Percentiles rank a stretch among this genome's conserved stretches.
Conservation (phyloP, 2,113 vertebrate species). For the Neoarius graeffei region DNA sequence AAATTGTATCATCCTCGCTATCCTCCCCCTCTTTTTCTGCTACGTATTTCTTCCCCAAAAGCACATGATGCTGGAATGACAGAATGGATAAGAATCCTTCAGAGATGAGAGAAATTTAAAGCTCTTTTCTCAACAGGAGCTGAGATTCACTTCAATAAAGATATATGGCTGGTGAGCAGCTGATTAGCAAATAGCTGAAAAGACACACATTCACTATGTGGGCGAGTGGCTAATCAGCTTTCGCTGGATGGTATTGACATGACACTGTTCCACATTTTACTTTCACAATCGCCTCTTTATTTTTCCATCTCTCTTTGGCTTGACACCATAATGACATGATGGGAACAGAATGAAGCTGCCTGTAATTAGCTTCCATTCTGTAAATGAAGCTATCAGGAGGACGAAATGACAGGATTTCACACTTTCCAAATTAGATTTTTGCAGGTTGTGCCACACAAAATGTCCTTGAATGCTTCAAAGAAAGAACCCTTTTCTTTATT, state of each 20-base stretch:
- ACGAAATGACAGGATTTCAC: constrained; percentile 25
- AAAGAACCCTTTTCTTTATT: not conserved
- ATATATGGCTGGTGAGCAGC: constrained; percentile 19
- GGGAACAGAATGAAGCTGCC: constrained; percentile 10
- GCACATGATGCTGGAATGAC: constrained; percentile 19
- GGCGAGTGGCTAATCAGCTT: constrained; percentile 35
- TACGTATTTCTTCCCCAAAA: not conserved
- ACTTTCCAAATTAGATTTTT: constrained; percentile 31
- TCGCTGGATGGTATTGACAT: constrained; percentile 9
- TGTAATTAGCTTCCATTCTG: constrained; percentile 32
- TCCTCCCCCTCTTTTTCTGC: not conserved
- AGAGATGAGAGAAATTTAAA: constrained; percentile 12
- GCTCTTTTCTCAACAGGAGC: constrained; percentile 14
- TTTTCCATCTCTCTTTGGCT: constrained; percentile 1
- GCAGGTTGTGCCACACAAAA: not conserved
- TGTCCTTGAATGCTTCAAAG: constrained; percentile 27
- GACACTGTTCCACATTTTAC: not conserved
- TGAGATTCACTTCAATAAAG: constrained; percentile 7
- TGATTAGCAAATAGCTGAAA: constrained; percentile 5
- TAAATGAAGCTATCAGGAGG: constrained; percentile 31
- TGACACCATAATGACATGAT: constrained; percentile 26
- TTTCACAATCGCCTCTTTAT: constrained; percentile 21
- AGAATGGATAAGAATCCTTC: constrained; percentile 8
- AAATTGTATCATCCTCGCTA: constrained; percentile 10
- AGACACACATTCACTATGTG: not conserved